Percentiles rank a stretch among this genome's conserved stretches.
Conservation (phyloP, 1,140 invertebrate species). For the Neotoxoptera formosana region DNA sequence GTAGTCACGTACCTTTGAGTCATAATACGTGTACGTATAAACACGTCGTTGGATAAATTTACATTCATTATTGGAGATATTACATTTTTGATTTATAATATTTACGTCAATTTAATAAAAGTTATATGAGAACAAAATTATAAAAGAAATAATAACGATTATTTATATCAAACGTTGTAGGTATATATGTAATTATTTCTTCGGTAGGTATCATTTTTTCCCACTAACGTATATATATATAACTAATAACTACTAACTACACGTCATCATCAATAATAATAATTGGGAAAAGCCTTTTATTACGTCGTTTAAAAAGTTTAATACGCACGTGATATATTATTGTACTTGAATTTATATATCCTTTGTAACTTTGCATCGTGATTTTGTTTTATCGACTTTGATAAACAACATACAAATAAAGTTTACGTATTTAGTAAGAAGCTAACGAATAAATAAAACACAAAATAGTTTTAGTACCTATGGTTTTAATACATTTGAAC, state of each 20-base stretch:
- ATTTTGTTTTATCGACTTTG: background rate
- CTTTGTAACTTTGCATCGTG: background rate
- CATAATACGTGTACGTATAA: background rate
- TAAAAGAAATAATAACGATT: background rate
- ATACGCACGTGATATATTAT: background rate
- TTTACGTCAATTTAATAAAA: background rate
- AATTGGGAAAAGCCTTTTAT: background rate
- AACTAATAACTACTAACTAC: background rate
- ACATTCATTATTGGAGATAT: background rate
- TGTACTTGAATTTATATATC: background rate
- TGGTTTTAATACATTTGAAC: background rate
- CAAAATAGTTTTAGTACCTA: background rate
- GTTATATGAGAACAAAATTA: background rate
- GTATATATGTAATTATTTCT: background rate
- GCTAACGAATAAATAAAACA: background rate
- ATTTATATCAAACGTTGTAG: background rate
- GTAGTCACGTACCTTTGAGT: background rate
- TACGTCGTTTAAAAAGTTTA: background rate
- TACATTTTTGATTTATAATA: background rate
- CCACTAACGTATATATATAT: background rate
- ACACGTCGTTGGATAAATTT: background rate
- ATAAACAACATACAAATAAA: background rate
- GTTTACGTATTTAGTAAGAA: too few species aligned
- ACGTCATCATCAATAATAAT: background rate
- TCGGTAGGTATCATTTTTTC: background rate